Conservation (phyloP, 2,888 invertebrate genomes). For the Ecdyonurus torrentis region DNA sequence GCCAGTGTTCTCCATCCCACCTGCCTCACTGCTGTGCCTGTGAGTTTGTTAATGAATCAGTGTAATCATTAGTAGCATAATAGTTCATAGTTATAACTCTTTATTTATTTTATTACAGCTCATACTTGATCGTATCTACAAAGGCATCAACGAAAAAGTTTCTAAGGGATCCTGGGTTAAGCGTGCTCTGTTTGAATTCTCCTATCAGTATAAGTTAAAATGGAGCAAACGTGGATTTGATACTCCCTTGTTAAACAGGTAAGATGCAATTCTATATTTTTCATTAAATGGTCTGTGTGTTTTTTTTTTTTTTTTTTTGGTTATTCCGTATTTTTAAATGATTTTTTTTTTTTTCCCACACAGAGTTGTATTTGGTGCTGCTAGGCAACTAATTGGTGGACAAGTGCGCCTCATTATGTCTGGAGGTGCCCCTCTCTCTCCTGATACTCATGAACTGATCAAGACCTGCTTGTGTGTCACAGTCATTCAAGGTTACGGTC, state of each 20-base stretch:
- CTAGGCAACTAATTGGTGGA: conserved; percentile 71
- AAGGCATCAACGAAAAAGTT: conserved; percentile 91
- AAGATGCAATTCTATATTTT: conserved; percentile 16
- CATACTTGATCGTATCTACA: conserved; percentile 93
- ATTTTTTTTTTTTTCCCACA: too few species aligned
- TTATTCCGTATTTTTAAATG: too few species aligned
- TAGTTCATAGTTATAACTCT: neutral
- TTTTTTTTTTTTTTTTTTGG: too few species aligned
- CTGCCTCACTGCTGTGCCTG: conserved; percentile 91
- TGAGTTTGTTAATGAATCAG: conserved; percentile 30
- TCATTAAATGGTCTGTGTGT: neutral
- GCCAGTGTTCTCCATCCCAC: conserved; percentile 82
- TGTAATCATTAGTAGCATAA: neutral
- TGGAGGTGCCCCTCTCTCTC: conserved; percentile 90
- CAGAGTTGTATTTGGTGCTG: conserved; percentile 43
- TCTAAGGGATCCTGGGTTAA: conserved; percentile 61
- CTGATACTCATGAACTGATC: conserved; percentile 90
- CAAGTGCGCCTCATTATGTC: conserved; percentile 71
- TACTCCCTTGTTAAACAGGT: conserved; percentile 58
- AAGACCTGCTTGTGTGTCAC: conserved; percentile 80
- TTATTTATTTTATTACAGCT: conserved; percentile 36
- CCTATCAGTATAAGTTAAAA: conserved; percentile 79
- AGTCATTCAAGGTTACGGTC: conserved; percentile 86
- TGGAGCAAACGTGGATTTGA: conserved; percentile 71
- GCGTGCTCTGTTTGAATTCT: conserved; percentile 80